Percentiles rank a stretch among this genome's conserved stretches.
Evolutionary conservation across 1,140 invertebrate genomes (phyloP).

Genomic region (Diorhabda carinulata): DNA sequence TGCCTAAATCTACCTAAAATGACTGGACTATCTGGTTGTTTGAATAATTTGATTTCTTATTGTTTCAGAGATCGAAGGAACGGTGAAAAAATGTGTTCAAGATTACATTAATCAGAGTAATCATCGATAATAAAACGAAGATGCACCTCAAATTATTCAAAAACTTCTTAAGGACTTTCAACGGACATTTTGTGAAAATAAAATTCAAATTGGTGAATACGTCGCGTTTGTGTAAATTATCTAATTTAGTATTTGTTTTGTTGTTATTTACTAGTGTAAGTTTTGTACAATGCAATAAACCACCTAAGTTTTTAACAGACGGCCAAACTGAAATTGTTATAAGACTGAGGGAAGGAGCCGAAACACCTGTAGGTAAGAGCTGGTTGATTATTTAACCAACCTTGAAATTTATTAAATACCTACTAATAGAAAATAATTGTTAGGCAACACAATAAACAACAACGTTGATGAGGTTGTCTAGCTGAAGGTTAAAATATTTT

Average conservation of each 20-base stretch:
- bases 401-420: too few species aligned
- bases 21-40: too few species aligned
- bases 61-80: too few species aligned
- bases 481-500: too few species aligned
- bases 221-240: background rate
- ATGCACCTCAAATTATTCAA: conserved; percentile 14
- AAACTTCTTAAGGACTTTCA: conserved; percentile 30
- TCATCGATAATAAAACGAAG: background rate
- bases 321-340: conserved; percentile 86
- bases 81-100: too few species aligned
- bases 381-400: background rate
- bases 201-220: conserved; percentile 28
- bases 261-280: conserved; percentile 26
- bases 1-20: too few species aligned
- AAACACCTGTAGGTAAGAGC: conserved; percentile 76
- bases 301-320: conserved; percentile 78
- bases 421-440: too few species aligned
- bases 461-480: too few species aligned
- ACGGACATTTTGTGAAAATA: conserved; percentile 35
- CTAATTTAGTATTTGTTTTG: background rate
- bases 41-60: too few species aligned
- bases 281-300: conserved; percentile 48
- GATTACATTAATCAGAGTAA: too few species aligned
- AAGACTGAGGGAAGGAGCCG: conserved; percentile 79
- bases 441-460: too few species aligned